These are phyloP conservation scores for Eulemur rufifrons DNA, from an alignment of 2,113 vertebrate species.

Conservation along the genomic window DNA sequence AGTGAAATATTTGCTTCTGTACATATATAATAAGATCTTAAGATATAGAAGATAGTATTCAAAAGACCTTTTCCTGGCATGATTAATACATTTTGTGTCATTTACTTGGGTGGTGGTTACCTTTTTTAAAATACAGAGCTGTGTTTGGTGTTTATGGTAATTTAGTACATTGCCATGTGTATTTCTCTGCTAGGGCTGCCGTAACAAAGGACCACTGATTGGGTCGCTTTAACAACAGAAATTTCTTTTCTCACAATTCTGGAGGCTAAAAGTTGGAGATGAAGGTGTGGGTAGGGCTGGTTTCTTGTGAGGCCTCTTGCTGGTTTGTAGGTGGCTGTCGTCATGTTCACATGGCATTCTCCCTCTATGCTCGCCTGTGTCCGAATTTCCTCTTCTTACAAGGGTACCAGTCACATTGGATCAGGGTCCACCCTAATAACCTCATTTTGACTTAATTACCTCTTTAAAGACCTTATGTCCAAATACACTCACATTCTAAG, in stretches of 20 bases:
- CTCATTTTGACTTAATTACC: background rate
- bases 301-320: background rate
- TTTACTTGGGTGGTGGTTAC: background rate
- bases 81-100: background rate
- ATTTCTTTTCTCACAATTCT: background rate
- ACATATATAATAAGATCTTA: background rate
- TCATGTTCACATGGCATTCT: background rate
- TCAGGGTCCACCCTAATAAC: background rate
- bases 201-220: background rate
- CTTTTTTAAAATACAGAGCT: constrained; percentile 1
- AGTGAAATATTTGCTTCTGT: constrained; percentile 16
- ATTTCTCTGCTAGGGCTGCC: background rate
- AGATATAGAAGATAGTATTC: background rate
- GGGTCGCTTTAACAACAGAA: background rate
- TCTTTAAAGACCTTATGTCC: background rate
- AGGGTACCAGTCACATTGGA: background rate
- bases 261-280: background rate
- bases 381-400: background rate
- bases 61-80: background rate
- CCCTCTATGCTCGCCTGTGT: background rate
- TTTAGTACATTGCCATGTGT: background rate
- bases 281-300: background rate
- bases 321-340: background rate
- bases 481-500: background rate
- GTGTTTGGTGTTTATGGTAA: background rate